Base-by-base conservation (phyloP, 2,113 vertebrate species). In the Gavialis gangeticus region DNA sequence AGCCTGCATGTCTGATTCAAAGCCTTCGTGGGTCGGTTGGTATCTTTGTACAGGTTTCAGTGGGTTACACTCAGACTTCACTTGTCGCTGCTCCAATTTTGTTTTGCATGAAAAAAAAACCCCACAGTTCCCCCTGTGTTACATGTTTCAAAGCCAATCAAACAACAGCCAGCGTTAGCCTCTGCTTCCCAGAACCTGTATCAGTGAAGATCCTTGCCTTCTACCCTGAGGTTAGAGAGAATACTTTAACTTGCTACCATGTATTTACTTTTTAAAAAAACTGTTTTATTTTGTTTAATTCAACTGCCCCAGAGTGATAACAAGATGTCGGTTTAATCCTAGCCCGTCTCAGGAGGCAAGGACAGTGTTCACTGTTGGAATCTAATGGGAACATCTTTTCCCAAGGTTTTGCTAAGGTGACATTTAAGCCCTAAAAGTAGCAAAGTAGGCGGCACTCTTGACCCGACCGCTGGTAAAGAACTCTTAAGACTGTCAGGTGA, bases 391-490 rank as follows among this genome's bases (percentile, higher is more conserved):
- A 64, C 1, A 19, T 21, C 57, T 85, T 91, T 91, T 73, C 2
- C 28, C 12, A 17, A 71, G 46, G 56, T 55, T 92, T 89, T 92
- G 76, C 3, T 28, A 27, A 30, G 25, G 5, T 69, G 14, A 77
- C 54, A 57, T 73, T 88, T 59, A 67, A 84, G n/a, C 9, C 46
- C 46, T 46, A 46, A 8, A 46, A 46, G 46, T 46, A 46, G 46
- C 46, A 46, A 46, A 8, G 2, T 24, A 79, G 87, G 22, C 0
- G 0, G 80, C 75, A 24, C 64, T 79, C 37, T 10, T 86, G 79
- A 87, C 24, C 21, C 27, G 54, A 12, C 10, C 0, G 0, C 62
- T n/a, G 46, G 6, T 12, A 34, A 75, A 56, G 66, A 34, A 85
- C 71, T 75, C 71, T 75, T 76, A 60, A 66, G 62, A 58, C 37